Evolutionary conservation across 2,113 vertebrate genomes (phyloP).

Genomic region (Xenopus borealis): DNA sequence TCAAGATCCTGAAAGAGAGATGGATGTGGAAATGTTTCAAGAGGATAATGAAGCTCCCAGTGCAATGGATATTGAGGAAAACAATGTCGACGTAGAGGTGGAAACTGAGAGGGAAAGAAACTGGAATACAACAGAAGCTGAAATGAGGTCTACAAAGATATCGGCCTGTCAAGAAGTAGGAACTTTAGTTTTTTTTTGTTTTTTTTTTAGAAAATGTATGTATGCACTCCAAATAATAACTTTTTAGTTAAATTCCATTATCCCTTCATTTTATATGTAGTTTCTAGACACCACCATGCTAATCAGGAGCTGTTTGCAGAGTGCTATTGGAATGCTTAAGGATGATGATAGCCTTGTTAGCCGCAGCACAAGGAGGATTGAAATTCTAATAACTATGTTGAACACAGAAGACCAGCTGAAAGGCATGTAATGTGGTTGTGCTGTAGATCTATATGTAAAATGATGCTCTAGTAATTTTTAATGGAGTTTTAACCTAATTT

Average conservation of each 20-base stretch:
- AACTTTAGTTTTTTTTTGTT: not conserved
- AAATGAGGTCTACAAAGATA: not conserved
- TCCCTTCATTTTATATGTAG: not conserved
- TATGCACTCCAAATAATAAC: not conserved
- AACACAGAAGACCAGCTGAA: constrained; percentile 57
- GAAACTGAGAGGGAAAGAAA: not conserved
- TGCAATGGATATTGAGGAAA: not conserved
- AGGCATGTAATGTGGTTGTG: constrained; percentile 55
- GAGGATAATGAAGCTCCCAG: not conserved
- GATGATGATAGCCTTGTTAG: constrained; percentile 64
- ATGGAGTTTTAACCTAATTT: not conserved
- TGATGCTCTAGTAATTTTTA: too few species aligned
- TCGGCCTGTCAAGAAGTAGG: not conserved
- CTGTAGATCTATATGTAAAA: too few species aligned
- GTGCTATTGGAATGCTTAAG: constrained; percentile 81
- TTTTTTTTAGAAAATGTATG: not conserved
- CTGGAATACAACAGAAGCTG: not conserved
- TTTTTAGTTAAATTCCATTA: not conserved
- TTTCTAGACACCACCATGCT: constrained; percentile 80
- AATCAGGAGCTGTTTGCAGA: constrained; percentile 85
- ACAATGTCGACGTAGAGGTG: not conserved
- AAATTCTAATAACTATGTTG: constrained; percentile 80
- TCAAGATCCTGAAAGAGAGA: too few species aligned
- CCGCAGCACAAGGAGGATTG: constrained; percentile 75
- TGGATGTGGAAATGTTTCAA: not conserved